Evolutionary conservation across 1,140 invertebrate genomes (phyloP).

Genomic region (Drosophila pseudoobscura): DNA sequence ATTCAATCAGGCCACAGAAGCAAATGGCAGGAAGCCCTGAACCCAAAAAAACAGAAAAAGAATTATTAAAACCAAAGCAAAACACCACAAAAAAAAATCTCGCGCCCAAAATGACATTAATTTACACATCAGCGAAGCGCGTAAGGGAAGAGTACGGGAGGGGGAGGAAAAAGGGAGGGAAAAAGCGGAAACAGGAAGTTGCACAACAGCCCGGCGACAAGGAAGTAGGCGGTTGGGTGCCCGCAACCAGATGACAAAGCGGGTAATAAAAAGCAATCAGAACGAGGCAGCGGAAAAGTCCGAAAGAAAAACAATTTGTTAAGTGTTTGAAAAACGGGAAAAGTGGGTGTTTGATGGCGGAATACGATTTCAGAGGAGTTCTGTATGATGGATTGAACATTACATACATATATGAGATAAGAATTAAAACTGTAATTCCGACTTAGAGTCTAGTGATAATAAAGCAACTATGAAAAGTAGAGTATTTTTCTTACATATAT

Average conservation of each 20-base stretch:
- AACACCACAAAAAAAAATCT: slow-evolving; percentile 49
- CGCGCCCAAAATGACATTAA: slow-evolving; percentile 75
- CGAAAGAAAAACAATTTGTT: slow-evolving; percentile 61
- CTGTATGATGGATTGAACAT: background rate
- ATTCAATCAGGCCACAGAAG: slow-evolving; percentile 68
- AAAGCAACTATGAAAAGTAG: too few relatives aligned
- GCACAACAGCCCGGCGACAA: slow-evolving; percentile 51
- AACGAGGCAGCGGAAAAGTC: slow-evolving; percentile 15
- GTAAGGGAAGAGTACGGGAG: slow-evolving; percentile 19
- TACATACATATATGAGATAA: background rate
- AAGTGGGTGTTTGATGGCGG: slow-evolving; percentile 1
- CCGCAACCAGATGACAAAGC: slow-evolving; percentile 64
- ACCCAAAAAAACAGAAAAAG: slow-evolving; percentile 37
- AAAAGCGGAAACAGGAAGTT: slow-evolving; percentile 58
- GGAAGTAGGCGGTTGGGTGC: slow-evolving; percentile 40
- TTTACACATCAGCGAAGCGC: slow-evolving; percentile 79
- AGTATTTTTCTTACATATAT: too few relatives aligned
- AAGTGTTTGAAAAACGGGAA: slow-evolving; percentile 38
- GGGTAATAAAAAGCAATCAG: slow-evolving; percentile 72
- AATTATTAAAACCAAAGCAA: slow-evolving; percentile 14
- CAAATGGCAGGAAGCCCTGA: slow-evolving; percentile 59
- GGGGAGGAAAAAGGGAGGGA: background rate
- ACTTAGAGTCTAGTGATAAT: background rate
- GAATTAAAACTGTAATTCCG: background rate
- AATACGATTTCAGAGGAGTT: slow-evolving; percentile 4